Conservation (phyloP, 2,888 invertebrate species). For the Pristionchus arcanus region DNA sequence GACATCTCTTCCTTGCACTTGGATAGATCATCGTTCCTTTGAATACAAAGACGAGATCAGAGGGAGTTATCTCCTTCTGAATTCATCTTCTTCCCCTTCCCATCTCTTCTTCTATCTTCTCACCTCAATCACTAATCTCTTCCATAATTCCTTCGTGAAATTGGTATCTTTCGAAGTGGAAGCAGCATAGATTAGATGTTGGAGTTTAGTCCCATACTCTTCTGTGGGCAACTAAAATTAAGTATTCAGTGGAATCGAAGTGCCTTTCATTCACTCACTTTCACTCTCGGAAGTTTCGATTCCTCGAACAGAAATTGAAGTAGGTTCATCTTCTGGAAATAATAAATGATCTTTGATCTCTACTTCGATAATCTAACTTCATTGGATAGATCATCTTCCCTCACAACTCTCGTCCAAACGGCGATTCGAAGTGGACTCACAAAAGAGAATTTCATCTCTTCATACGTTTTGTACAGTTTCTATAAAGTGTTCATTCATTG, state of each 20-base stretch:
- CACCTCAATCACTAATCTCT: conserved; percentile 17
- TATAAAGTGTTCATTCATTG: background rate
- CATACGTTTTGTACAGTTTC: conserved; percentile 15
- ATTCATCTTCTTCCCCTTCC: background rate
- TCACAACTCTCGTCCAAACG: conserved; percentile 26
- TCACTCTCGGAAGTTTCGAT: background rate
- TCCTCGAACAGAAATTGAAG: background rate
- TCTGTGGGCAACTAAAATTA: background rate
- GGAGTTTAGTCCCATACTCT: conserved; percentile 20
- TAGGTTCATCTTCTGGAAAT: conserved; percentile 2
- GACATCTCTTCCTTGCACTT: background rate
- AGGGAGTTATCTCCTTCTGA: background rate
- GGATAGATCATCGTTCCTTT: conserved; percentile 43
- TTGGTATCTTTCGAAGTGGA: background rate
- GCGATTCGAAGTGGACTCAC: conserved; percentile 20
- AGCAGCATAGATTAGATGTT: conserved; percentile 31
- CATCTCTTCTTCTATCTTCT: background rate
- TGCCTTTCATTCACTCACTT: background rate
- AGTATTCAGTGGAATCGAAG: background rate
- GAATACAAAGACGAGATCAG: conserved; percentile 34
- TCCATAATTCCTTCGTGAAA: conserved; percentile 9
- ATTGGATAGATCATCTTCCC: conserved; percentile 38
- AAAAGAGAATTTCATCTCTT: background rate
- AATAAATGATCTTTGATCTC: background rate
- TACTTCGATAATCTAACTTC: background rate